These are phyloP conservation scores for Diachasma alloeum DNA, from an alignment of 1,140 invertebrate genomes.

Conservation along the genomic window DNA sequence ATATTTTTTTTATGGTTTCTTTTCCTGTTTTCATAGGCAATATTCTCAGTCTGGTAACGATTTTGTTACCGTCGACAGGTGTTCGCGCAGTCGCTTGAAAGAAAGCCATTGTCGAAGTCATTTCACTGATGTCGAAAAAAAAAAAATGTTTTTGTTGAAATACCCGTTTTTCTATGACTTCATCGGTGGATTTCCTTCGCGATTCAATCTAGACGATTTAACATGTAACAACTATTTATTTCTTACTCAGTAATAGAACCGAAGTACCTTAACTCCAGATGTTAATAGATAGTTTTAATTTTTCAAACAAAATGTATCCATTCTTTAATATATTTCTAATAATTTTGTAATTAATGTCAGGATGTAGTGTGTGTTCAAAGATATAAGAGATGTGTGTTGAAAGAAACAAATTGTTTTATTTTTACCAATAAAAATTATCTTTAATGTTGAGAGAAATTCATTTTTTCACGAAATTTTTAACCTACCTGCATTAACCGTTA, in stretches of 20 bases:
- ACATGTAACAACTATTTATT: background rate
- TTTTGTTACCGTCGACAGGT: background rate
- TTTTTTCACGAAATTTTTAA: background rate
- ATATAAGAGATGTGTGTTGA: background rate
- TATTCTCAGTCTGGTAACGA: background rate
- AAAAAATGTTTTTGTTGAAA: background rate
- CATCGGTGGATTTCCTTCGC: background rate
- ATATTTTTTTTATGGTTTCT: background rate
- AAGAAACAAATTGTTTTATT: background rate
- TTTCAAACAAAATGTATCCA: background rate
- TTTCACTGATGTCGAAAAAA: background rate
- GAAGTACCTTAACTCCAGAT: background rate
- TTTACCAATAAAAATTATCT: background rate
- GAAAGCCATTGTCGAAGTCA: constrained; percentile 14
- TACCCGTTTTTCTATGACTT: background rate
- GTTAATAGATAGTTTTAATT: background rate
- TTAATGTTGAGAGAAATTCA: background rate
- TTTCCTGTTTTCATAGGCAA: background rate
- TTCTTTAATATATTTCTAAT: background rate
- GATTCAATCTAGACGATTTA: background rate
- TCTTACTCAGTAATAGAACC: background rate
- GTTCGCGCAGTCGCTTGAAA: background rate
- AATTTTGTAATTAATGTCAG: background rate
- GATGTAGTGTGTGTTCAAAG: background rate
- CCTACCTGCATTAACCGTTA: background rate